Percentiles rank a stretch among this genome's conserved stretches.
Conservation (phyloP, 2,113 vertebrate genomes). For the Podilymbus podiceps region DNA sequence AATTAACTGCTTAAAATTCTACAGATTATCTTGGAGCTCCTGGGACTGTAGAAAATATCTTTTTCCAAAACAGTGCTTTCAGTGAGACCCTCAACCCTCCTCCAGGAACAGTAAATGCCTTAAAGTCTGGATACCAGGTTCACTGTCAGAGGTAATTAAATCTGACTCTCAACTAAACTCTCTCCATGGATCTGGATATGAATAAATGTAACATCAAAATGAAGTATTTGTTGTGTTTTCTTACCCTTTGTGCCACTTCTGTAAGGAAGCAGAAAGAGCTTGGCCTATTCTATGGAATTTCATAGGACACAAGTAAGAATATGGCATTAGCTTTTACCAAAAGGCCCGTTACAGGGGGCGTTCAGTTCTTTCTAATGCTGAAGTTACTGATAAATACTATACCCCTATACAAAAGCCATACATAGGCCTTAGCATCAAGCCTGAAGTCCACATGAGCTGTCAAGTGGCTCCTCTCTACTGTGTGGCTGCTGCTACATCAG, state of each 20-base stretch:
- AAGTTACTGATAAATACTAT: background rate
- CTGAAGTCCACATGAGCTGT: background rate
- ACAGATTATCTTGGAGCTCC: background rate
- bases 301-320: background rate
- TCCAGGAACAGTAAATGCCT: background rate
- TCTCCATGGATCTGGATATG: background rate
- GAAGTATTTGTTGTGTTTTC: background rate
- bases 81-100: background rate
- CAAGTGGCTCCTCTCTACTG: background rate
- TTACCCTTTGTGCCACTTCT: background rate
- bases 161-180: background rate
- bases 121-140: background rate
- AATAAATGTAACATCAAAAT: background rate
- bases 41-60: background rate
- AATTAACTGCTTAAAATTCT: conserved; percentile 30
- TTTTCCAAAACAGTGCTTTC: background rate
- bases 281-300: background rate
- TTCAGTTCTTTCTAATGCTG: background rate
- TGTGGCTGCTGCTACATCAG: background rate
- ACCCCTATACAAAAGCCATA: background rate
- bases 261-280: background rate
- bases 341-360: background rate
- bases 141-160: conserved; percentile 5
- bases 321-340: background rate
- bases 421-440: background rate